phyloP scores from a whole-genome alignment of 2,888 invertebrate genomes.

The Sacculina carcini region DNA sequence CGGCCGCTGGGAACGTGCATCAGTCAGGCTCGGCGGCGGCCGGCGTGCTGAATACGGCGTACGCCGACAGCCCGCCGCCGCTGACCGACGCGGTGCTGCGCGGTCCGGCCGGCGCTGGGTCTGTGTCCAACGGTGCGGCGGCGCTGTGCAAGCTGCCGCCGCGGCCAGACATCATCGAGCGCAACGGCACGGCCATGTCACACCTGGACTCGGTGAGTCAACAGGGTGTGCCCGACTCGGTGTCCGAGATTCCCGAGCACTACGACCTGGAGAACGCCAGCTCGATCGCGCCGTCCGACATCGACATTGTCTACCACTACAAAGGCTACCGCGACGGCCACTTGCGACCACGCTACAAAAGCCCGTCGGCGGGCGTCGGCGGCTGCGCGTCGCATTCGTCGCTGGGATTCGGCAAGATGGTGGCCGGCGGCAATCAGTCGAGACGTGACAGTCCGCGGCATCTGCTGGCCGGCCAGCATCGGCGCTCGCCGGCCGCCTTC shows the following conservation, averaged over 20 bases:
- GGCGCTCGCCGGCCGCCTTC: constrained; percentile 13
- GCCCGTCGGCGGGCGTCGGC: constrained; percentile 29
- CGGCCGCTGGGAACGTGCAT: constrained; percentile 12
- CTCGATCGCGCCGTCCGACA: constrained; percentile 89
- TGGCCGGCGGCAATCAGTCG: too few relatives aligned
- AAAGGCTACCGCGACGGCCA: constrained; percentile 65
- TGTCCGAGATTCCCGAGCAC: constrained; percentile 62
- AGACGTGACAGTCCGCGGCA: constrained; percentile 29
- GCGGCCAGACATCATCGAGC: constrained; percentile 74
- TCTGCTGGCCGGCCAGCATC: constrained; percentile 14
- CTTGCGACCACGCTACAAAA: constrained; percentile 61
- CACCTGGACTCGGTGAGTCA: constrained; percentile 13
- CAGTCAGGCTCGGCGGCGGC: constrained; percentile 14
- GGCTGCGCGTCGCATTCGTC: constrained; percentile 51
- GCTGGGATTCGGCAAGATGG: constrained; percentile 36
- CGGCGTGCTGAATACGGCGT: too few relatives aligned
- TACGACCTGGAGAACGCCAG: constrained; percentile 92
- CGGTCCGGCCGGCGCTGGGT: constrained; percentile 36
- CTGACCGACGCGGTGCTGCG: constrained; percentile 22
- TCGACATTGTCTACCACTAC: constrained; percentile 86
- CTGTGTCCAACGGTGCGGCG: constrained; percentile 59
- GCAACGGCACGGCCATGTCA: constrained; percentile 29
- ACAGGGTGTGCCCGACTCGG: constrained; percentile 25
- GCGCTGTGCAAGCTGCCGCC: constrained; percentile 73
- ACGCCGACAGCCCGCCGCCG: too few relatives aligned